Evolutionary conservation across 2,113 vertebrate species (phyloP), one percentile per base, ranked within the genome.

Genomic region (Misgurnus mizolepis): DNA sequence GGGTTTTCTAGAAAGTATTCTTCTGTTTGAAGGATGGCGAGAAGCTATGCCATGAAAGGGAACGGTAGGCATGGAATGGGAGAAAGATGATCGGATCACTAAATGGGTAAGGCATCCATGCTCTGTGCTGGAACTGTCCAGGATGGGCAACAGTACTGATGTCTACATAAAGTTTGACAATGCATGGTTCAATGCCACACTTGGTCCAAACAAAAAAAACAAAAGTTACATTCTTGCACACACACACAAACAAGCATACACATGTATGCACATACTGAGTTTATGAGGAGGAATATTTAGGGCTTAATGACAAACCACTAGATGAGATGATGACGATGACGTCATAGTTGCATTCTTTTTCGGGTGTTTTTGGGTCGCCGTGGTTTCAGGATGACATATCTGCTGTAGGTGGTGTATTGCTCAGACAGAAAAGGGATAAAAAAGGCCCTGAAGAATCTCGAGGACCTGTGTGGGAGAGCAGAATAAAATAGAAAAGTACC

Each of bases 341-440:
- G 22, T 88, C 80, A 88, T 61, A 67, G 79, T 56, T 86, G 91
- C 6, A 82, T 68, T 67, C 89, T 94, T 67, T 49, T 96, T 86
- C 90, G 91, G 84, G 6, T 72, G 58, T 88, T 92, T 84, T 88
- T 95, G 5, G 55, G 55, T 85, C 92, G 93, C 75, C 91, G 89
- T 43, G 93, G n/a, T 80, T 95, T 95, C 41, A 96, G 89, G 79
- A 96, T 96, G 15, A 88, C 93, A 17, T 96, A 96, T 89, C 94
- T 96, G 49, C 84, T 85, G 62, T 94, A 96, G 0, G 80, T 78
- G 0, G 93, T 95, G 80, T 95, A 88, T 55, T 87, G 90, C 41
- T 95, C 93, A 0, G 95, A 96, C 58, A 96, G 85, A 65, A 95
- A 86, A 0, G 95, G 95, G 66, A 96, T 0, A 70, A 95, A 96